Percentiles rank a stretch among this genome's conserved stretches.
phyloP scores from a whole-genome alignment of 2,113 vertebrate genomes.

The Pseudopipra pipra region DNA sequence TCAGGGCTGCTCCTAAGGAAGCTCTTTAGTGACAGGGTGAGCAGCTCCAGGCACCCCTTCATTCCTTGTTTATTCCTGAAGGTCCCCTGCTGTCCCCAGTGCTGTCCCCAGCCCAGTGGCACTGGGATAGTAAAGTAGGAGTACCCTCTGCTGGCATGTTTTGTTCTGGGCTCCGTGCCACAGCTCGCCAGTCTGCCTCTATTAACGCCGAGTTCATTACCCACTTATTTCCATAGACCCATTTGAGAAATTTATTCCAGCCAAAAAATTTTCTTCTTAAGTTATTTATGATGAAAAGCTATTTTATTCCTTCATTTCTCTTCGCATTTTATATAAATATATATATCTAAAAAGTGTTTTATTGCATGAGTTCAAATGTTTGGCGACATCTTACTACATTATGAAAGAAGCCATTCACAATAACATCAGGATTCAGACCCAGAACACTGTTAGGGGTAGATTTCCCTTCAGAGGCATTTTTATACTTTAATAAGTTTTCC shows the following conservation, averaged over 20 bases:
- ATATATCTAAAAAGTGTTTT: not conserved
- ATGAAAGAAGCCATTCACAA: not conserved
- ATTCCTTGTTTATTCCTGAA: not conserved
- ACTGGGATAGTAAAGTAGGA: not conserved
- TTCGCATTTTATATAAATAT: not conserved
- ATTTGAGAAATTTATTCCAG: not conserved
- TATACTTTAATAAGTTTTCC: not conserved
- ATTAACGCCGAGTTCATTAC: rapidly evolving
- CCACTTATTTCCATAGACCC: not conserved
- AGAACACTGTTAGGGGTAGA: not conserved
- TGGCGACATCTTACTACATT: not conserved
- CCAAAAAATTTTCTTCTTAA: not conserved
- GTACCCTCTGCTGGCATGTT: constrained; percentile 48
- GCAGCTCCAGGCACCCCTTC: not conserved
- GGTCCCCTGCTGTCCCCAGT: not conserved
- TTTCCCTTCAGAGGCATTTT: not conserved
- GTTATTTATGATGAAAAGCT: not conserved
- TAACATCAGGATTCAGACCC: not conserved
- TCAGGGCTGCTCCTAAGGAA: not conserved
- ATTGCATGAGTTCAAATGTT: not conserved
- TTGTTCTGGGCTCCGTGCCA: not conserved
- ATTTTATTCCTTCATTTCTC: not conserved
- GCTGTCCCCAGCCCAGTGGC: not conserved
- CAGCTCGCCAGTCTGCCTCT: not conserved
- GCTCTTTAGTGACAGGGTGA: not conserved